Evolutionary conservation across 2,888 invertebrate genomes (phyloP).

Genomic region (Pterobdella sp.): DNA sequence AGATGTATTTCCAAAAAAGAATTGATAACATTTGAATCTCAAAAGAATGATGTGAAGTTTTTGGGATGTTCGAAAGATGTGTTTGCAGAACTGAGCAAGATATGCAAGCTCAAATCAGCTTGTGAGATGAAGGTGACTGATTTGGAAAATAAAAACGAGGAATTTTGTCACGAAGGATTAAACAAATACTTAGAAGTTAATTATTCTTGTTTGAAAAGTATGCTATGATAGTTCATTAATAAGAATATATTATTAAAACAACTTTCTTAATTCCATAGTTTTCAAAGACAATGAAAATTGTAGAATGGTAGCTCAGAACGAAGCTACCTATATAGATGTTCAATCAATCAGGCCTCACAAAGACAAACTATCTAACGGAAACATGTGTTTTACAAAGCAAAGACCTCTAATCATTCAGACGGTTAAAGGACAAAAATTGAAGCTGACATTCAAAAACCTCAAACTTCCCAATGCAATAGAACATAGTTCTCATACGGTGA

Average conservation of each 20-base stretch:
- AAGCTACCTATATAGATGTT: background rate
- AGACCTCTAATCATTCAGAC: conserved; percentile 8
- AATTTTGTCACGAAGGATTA: conserved; percentile 21
- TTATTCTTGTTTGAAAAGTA: conserved; percentile 29
- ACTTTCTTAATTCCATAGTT: too few species aligned
- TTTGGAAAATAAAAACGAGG: conserved; percentile 6
- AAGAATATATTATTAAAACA: too few species aligned
- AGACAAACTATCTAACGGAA: background rate
- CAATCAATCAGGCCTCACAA: background rate
- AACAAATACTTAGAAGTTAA: conserved; percentile 26
- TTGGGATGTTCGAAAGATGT: conserved; percentile 31
- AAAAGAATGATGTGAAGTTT: conserved; percentile 6
- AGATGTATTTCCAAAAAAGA: conserved; percentile 20
- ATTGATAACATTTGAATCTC: conserved; percentile 9
- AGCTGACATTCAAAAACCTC: conserved; percentile 10
- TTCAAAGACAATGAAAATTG: background rate
- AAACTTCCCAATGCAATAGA: too few species aligned
- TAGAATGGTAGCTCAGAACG: background rate
- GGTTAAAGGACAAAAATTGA: conserved; percentile 21
- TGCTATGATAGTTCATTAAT: too few species aligned
- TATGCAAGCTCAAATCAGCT: conserved; percentile 17
- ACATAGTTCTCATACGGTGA: background rate
- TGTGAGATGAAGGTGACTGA: conserved; percentile 23
- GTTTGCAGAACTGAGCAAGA: background rate
- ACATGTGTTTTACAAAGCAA: background rate